These are phyloP conservation scores for Varecia variegata DNA, from an alignment of 2,797 vertebrate species.

Conservation along the genomic window DNA sequence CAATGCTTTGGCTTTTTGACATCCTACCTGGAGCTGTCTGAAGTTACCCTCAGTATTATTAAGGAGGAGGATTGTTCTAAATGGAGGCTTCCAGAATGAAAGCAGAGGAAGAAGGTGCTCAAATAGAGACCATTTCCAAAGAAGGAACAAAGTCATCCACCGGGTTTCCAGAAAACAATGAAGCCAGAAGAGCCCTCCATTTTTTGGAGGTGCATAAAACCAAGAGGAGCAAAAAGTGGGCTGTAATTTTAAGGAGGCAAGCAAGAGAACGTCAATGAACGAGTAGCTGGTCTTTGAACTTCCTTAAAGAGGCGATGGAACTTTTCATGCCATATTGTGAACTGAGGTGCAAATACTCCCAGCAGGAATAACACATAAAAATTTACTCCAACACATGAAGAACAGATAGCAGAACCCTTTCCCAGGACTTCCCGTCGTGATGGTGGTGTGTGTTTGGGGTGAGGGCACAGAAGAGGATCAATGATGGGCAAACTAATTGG, in stretches of 20 bases:
- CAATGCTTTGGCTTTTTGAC: neutral
- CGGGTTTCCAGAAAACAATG: neutral
- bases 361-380: neutral
- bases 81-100: neutral
- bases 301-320: neutral
- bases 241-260: neutral
- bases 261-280: neutral
- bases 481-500: neutral
- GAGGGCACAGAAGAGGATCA: neutral
- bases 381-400: neutral
- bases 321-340: neutral
- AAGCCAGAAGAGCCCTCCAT: neutral
- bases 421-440: accelerated
- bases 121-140: neutral
- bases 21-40: neutral
- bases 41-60: neutral
- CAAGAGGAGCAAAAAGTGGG: neutral
- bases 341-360: neutral
- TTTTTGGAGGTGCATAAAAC: neutral
- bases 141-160: neutral
- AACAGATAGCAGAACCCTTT: neutral
- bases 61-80: neutral
- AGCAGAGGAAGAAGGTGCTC: too few relatives aligned
- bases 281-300: neutral
- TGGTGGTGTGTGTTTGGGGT: neutral